Base-by-base conservation (phyloP, 2,113 vertebrate species). In the Cnemophilus loriae region DNA sequence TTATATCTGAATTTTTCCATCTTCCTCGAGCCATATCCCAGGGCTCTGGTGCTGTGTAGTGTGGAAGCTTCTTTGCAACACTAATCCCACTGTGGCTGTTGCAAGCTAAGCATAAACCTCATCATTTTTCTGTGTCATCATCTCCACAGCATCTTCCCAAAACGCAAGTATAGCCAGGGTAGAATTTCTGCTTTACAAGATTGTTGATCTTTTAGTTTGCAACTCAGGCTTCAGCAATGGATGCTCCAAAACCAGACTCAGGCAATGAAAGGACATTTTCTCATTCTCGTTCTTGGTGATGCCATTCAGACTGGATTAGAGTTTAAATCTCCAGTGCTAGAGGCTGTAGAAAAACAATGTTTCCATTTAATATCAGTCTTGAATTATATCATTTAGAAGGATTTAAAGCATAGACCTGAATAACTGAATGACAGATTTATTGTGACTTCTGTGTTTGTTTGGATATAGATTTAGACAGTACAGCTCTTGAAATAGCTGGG, bases 391-490 rank as follows among this genome's bases (percentile, higher is more conserved):
- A 20, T 46, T 93, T 88, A 92, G 73, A 65, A 87, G 84, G 27
- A 50, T 90, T 89, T 91, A 57, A 95, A 95, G 57, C 57, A 10
- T 59, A 81, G 67, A 87, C 46, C 78, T 84, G 67, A 92, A 57
- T 73, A 93, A 57, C 47, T 33, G 49, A 87, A 60, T 60, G 65
- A 89, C 85, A 93, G 71, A 90, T 94, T 94, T 96, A 82, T 86
- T 86, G 59, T 86, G 89, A 91, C 49, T 96, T 92, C 84, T 70
- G n/a, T 84, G 71, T 93, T 78, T 92, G 79, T 80, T 91, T 94
- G 69, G 57, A 41, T 83, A 67, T 49, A 70, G 87, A 84, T 93
- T 90, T 89, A 59, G 53, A 64, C 9, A 53, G 57, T 42, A 35
- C 37, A 73, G 68, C 41, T 81, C 78, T 79, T 89, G 57, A 90